Evolutionary conservation across 1,140 invertebrate species (phyloP).

Genomic region (Leptinotarsa defecta): DNA sequence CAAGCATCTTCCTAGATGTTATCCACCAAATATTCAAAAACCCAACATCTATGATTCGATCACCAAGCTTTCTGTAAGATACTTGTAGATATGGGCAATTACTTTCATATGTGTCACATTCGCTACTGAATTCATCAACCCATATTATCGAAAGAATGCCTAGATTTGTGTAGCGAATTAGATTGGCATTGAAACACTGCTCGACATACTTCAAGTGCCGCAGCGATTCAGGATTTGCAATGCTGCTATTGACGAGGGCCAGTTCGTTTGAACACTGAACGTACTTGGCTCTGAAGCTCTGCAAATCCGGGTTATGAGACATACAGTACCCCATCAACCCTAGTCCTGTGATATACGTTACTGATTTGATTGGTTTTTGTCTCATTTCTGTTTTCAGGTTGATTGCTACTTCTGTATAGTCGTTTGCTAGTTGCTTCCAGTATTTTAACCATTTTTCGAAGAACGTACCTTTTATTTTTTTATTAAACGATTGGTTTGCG

Average conservation of each 20-base stretch:
- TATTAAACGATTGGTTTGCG: conserved; percentile 35
- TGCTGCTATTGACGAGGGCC: conserved; percentile 65
- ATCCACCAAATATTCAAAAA: conserved; percentile 77
- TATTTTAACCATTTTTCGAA: conserved; percentile 67
- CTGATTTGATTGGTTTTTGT: conserved; percentile 62
- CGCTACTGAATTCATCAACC: conserved; percentile 68
- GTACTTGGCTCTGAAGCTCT: conserved; percentile 64
- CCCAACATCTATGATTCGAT: conserved; percentile 78
- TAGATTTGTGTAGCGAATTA: conserved; percentile 68
- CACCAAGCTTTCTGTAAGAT: conserved; percentile 62
- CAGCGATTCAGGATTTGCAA: conserved; percentile 70
- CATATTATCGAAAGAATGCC: conserved; percentile 77
- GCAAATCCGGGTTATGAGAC: conserved; percentile 69
- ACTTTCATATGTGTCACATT: conserved; percentile 71
- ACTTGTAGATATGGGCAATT: conserved; percentile 74
- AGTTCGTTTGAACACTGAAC: conserved; percentile 66
- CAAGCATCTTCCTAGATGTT: conserved; percentile 69
- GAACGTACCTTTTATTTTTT: conserved; percentile 63
- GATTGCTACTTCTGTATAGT: conserved; percentile 65
- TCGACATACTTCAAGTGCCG: conserved; percentile 68
- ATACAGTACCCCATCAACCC: conserved; percentile 56
- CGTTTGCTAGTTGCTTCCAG: conserved; percentile 65
- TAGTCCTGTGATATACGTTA: conserved; percentile 58
- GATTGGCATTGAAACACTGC: conserved; percentile 68
- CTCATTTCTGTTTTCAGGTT: conserved; percentile 63